A percentile compares a stretch with the other conserved stretches of the same genome.
Conservation (phyloP, 2,113 vertebrate species). For the Anguilla japonica region DNA sequence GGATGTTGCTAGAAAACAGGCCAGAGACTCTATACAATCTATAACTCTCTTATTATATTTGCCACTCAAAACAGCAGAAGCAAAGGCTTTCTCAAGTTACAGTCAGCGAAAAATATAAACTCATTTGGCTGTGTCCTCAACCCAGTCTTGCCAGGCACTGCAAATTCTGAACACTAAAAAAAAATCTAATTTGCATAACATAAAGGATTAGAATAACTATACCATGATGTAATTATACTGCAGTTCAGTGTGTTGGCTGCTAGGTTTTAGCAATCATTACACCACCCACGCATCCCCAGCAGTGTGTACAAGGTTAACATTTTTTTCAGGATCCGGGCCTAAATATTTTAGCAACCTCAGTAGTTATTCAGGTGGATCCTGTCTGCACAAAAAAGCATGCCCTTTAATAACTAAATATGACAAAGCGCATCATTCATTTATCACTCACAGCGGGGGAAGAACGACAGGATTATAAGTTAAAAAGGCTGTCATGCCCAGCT, state of each 20-base stretch:
- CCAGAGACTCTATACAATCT: no score
- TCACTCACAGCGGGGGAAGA: constrained; percentile 6
- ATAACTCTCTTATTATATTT: no score
- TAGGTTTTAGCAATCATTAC: background rate
- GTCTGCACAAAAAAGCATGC: background rate
- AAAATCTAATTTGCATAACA: background rate
- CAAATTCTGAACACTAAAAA: background rate
- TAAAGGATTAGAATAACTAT: background rate
- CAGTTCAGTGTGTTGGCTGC: background rate
- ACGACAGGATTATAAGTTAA: background rate
- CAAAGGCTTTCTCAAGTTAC: no score
- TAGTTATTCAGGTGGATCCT: background rate
- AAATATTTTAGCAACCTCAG: constrained; percentile 3
- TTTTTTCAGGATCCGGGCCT: constrained; percentile 9
- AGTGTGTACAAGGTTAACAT: background rate
- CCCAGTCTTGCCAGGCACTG: background rate
- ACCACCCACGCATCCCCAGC: background rate
- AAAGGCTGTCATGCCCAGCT: background rate
- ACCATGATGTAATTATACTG: no score
- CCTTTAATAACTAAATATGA: background rate
- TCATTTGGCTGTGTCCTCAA: background rate
- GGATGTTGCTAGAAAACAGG: no score
- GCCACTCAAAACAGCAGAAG: no score
- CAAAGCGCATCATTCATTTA: background rate
- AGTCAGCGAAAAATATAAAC: background rate